Evolutionary conservation across 2,888 invertebrate genomes (phyloP), one percentile per base, ranked within the genome.

Genomic region (Neoascia interrupta): DNA sequence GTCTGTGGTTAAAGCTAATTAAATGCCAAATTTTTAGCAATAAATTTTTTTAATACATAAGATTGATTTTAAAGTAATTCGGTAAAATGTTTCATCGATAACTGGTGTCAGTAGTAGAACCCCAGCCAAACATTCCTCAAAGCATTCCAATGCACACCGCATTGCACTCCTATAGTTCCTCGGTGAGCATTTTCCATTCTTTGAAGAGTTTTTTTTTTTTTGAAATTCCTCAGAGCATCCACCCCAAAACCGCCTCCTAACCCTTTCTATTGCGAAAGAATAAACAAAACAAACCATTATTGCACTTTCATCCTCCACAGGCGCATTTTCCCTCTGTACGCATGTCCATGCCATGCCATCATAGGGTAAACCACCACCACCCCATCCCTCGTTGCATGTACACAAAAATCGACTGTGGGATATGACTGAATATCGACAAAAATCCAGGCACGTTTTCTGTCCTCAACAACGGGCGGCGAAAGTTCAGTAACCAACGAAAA

Each of bases 211-310:
- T n/a, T n/a, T n/a, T n/a, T n/a, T n/a, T 18, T 49, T 19, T 31
- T n/a, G 18, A 31, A 31, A 13, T 15, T 23, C 18, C 23, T 23
- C 13, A 2, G 15, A 26, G 31, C 23, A 37, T 53, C 53, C 10
- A 36, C 11, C 36, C n/a, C 18, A 54, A n/a, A 10, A 2, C 16
- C 16, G 8, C n/a, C 43, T 4, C 2, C 5, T 43, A 5, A n/a
- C n/a, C n/a, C n/a, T n/a, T n/a, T n/a, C n/a, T n/a, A n/a, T n/a
- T n/a, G n/a, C 31, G 31, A n/a, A 31, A 8, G 31, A 15, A 56
- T 58, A 56, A 63, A 70, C 45, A 75, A n/a, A 76, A 75, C 56
- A 63, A 63, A 51, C 21, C 53, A 26, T 70, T 51, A 53, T 68
- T 69, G 36, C 47, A 31, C 28, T 43, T 64, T 11, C 56, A 28